These are phyloP conservation scores for Drosophila kurseongensis DNA, from an alignment of 1,140 invertebrate genomes.

Conservation along the genomic window DNA sequence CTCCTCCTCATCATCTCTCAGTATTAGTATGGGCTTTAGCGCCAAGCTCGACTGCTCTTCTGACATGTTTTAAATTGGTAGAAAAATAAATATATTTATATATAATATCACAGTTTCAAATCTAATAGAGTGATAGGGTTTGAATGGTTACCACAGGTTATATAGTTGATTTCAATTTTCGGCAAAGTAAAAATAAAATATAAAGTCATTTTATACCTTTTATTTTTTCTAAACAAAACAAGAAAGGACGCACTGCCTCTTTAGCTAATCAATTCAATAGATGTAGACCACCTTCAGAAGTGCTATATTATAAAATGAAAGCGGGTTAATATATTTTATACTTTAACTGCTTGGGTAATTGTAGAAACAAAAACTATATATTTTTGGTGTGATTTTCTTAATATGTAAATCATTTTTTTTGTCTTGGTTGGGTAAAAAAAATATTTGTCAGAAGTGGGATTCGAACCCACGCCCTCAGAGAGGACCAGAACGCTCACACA, in stretches of 20 bases:
- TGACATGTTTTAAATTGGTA: slow-evolving; percentile 2
- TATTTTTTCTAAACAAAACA: too few relatives aligned
- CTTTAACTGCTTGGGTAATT: too few relatives aligned
- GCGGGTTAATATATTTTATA: too few relatives aligned
- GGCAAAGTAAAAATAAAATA: too few relatives aligned
- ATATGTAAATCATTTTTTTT: too few relatives aligned
- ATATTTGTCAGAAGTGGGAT: slow-evolving; percentile 93
- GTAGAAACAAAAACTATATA: too few relatives aligned
- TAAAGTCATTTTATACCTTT: too few relatives aligned
- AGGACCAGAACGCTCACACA: slow-evolving; percentile 89
- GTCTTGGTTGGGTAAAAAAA: slow-evolving; percentile 85
- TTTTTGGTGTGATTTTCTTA: too few relatives aligned
- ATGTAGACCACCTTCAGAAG: too few relatives aligned
- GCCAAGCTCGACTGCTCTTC: neutral
- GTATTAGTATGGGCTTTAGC: slow-evolving; percentile 31
- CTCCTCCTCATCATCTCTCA: neutral
- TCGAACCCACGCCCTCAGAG: slow-evolving; percentile 94
- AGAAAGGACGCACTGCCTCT: too few relatives aligned
- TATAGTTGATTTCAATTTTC: neutral
- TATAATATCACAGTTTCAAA: neutral
- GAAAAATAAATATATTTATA: slow-evolving; percentile 1
- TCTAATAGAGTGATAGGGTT: neutral
- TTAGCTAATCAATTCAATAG: too few relatives aligned
- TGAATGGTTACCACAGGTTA: neutral
- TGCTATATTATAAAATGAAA: too few relatives aligned